These are phyloP conservation scores for Gadopsis marmoratus DNA, from an alignment of 2,797 vertebrate genomes.

Conservation along the genomic window DNA sequence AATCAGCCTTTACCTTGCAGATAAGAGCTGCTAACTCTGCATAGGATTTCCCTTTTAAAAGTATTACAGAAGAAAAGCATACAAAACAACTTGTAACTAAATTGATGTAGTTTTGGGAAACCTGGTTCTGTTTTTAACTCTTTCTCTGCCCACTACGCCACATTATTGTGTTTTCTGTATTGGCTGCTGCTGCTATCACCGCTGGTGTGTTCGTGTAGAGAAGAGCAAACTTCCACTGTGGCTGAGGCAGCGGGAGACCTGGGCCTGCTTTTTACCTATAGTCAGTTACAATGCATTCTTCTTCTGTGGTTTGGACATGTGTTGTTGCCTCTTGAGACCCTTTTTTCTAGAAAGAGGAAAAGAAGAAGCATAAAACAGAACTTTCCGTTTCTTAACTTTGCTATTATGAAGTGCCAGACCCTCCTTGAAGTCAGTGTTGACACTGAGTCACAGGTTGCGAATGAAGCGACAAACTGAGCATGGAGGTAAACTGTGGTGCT, in stretches of 20 bases:
- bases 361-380: constrained; percentile 40
- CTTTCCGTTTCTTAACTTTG: constrained; percentile 74
- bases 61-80: constrained; percentile 35
- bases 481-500: constrained; percentile 82
- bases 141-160: constrained; percentile 86
- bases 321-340: constrained; percentile 68
- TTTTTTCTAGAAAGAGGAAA: constrained; percentile 34
- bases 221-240: constrained; percentile 77
- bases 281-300: constrained; percentile 59
- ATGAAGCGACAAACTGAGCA: constrained; percentile 75
- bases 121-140: constrained; percentile 71
- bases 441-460: constrained; percentile 71
- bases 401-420: constrained; percentile 84
- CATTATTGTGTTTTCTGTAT: constrained; percentile 72
- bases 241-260: constrained; percentile 68
- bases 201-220: constrained; percentile 70
- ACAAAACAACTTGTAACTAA: constrained; percentile 11
- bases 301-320: constrained; percentile 62
- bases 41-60: constrained; percentile 14
- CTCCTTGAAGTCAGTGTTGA: constrained; percentile 79
- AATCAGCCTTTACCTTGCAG: constrained; percentile 32
- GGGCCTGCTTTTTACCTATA: constrained; percentile 60
- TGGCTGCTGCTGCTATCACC: constrained; percentile 78
- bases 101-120: constrained; percentile 72
- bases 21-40: constrained; percentile 18